Base-by-base conservation (phyloP, 2,888 invertebrate genomes). In the Mimachlamys varia region DNA sequence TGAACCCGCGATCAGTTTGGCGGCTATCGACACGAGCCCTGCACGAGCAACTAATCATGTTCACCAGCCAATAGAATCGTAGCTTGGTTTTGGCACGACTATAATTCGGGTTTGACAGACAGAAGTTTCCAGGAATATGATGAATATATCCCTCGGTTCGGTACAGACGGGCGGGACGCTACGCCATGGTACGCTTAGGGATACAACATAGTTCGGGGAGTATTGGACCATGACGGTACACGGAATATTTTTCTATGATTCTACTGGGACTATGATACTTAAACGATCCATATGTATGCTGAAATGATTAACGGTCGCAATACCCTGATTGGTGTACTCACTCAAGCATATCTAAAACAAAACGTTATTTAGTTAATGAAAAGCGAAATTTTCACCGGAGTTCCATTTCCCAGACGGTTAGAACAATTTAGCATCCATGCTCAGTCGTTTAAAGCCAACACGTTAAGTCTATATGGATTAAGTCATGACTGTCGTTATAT, bases 51-150 rank as follows among this genome's bases (percentile, higher is more conserved):
- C 76, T 76, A 76, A 76, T 27, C 76, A 33, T 15, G 33, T 33
- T 76, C 27, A 76, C 2, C 76, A 76, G 76, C 76, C 76, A 76
- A 76, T 76, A 27, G 76, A 76, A 76, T 76, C 76, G 76, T 33
- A 76, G 76, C 76, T 76, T 33, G 76, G 76, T 76, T 76, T 76
- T 33, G 12, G 76, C 76, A 76, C 76, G 76, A 33, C 76, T 33
- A 76, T 76, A 76, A 76, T 76, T 76, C 76, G 76, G 76, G 76
- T 76, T 76, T 76, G 76, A 76, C 76, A 76, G 76, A 76, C 76
- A 76, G 76, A 76, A 76, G 76, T 76, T 76, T 76, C 76, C 33
- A 33, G 76, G 76, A 76, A 76, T 76, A 76, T 76, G 76, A 76
- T 76, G 76, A 76, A 76, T 22, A 76, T 33, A 22, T 12, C 76